Evolutionary conservation across 35 echinoderm and acorn worm genomes (phyloP).

Genomic region (Ophioderma brevispina): DNA sequence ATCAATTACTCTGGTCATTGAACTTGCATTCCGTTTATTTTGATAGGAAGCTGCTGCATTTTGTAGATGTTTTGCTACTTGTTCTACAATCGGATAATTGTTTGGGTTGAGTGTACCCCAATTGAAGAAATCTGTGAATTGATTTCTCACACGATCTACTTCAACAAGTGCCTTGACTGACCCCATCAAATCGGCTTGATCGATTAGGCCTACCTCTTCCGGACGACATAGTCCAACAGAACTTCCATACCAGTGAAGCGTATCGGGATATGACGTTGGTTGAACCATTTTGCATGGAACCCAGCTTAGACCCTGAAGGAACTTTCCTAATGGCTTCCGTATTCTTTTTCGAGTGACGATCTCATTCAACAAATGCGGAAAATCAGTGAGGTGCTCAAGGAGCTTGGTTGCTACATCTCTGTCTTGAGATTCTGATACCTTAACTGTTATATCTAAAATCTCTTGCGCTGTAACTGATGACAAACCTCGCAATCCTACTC

Average conservation of each 20-base stretch:
- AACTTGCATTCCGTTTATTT: not conserved
- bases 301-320: slow-evolving; percentile 9
- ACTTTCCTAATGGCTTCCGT: slow-evolving; percentile 2
- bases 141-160: not conserved
- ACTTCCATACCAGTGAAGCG: not conserved
- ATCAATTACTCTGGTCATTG: not conserved
- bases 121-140: not conserved
- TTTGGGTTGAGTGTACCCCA: not conserved
- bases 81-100: not conserved
- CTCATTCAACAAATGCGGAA: not conserved
- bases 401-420: not conserved
- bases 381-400: not conserved
- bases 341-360: not conserved
- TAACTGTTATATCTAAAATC: not conserved
- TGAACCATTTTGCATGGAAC: slow-evolving; percentile 2
- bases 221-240: not conserved
- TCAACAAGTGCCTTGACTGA: slow-evolving; percentile 1
- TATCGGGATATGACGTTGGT: not conserved
- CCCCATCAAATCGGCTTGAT: not conserved
- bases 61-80: not conserved
- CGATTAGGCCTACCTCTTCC: not conserved
- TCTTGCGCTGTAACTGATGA: not conserved
- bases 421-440: not conserved
- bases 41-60: not conserved
- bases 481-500: not conserved